Percentiles rank a stretch among this genome's conserved stretches.
These are phyloP conservation scores for Psylliodes chrysocephalus DNA, from an alignment of 2,888 invertebrate genomes.

Conservation along the genomic window DNA sequence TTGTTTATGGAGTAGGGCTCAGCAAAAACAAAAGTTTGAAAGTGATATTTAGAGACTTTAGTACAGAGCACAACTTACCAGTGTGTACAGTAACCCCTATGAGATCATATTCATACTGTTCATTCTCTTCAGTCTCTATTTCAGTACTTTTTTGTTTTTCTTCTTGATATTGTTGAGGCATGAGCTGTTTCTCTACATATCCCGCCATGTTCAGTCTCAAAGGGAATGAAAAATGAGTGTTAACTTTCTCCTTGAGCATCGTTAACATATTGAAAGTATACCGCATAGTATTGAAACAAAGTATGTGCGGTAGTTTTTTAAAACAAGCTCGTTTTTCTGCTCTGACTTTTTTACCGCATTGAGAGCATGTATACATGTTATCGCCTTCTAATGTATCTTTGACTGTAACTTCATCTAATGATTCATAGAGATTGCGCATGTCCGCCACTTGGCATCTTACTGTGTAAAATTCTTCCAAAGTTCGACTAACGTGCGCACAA, in stretches of 20 bases:
- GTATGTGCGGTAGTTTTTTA: slow-evolving; percentile 90
- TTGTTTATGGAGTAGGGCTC: too few relatives aligned
- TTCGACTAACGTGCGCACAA: slow-evolving; percentile 94
- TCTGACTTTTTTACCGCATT: slow-evolving; percentile 93
- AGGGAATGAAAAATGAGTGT: slow-evolving; percentile 96
- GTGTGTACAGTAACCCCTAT: slow-evolving; percentile 95
- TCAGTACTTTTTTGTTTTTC: slow-evolving; percentile 69
- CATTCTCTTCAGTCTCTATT: slow-evolving; percentile 69
- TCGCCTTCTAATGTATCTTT: slow-evolving; percentile 97
- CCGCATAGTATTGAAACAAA: slow-evolving; percentile 97
- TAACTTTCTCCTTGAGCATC: slow-evolving; percentile 96
- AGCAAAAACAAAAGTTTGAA: too few relatives aligned
- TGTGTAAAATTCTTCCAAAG: slow-evolving; percentile 95
- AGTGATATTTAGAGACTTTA: too few relatives aligned
- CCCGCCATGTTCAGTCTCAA: slow-evolving; percentile 93
- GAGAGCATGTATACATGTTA: slow-evolving; percentile 97
- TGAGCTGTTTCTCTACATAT: slow-evolving; percentile 92
- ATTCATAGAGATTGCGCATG: slow-evolving; percentile 95
- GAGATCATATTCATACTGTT: slow-evolving; percentile 77
- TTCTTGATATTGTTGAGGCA: slow-evolving; percentile 88
- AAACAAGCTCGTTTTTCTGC: slow-evolving; percentile 89
- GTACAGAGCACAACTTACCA: too few relatives aligned
- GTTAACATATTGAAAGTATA: slow-evolving; percentile 98
- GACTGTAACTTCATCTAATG: slow-evolving; percentile 95
- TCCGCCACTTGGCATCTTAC: slow-evolving; percentile 96